phyloP scores from a whole-genome alignment of 1,140 invertebrate species.

The Drosophila pachea region DNA sequence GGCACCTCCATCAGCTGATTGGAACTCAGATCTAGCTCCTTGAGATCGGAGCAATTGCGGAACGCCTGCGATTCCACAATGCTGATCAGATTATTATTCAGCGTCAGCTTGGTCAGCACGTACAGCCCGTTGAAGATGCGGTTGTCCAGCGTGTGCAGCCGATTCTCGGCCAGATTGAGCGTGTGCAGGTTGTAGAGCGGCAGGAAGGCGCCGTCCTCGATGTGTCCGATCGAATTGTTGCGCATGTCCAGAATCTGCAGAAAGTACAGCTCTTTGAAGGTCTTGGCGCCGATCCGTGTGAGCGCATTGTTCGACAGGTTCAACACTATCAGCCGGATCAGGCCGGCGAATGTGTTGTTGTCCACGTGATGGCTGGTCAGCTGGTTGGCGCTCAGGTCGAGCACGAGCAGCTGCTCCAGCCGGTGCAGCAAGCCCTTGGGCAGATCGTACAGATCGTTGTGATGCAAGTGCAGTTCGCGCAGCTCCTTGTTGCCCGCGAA shows the following conservation, averaged over 20 bases:
- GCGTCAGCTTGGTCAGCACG: conserved; percentile 87
- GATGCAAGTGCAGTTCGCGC: conserved; percentile 86
- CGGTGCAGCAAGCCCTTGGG: conserved; percentile 85
- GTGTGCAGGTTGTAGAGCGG: conserved; percentile 91
- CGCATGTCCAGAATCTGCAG: conserved; percentile 89
- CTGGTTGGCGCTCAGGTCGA: conserved; percentile 87
- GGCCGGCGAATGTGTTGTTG: conserved; percentile 84
- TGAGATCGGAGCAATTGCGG: conserved; percentile 87
- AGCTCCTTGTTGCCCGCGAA: conserved; percentile 85
- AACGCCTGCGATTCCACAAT: conserved; percentile 88
- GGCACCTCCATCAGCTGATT: conserved; percentile 88
- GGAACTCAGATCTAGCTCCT: conserved; percentile 89
- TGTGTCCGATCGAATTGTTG: conserved; percentile 87
- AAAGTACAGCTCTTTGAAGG: conserved; percentile 89
- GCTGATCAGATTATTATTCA: conserved; percentile 88
- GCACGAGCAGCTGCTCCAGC: conserved; percentile 84
- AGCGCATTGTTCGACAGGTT: conserved; percentile 85
- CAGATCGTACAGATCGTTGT: conserved; percentile 86
- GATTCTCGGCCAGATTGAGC: conserved; percentile 88
- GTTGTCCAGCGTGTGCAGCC: conserved; percentile 85
- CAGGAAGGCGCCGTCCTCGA: conserved; percentile 88
- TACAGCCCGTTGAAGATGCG: conserved; percentile 89
- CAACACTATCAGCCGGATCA: conserved; percentile 85
- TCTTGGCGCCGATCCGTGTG: conserved; percentile 83
- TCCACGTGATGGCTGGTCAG: conserved; percentile 85